These are phyloP conservation scores for Leptothorax acervorum DNA, from an alignment of 2,888 invertebrate species.

Conservation along the genomic window DNA sequence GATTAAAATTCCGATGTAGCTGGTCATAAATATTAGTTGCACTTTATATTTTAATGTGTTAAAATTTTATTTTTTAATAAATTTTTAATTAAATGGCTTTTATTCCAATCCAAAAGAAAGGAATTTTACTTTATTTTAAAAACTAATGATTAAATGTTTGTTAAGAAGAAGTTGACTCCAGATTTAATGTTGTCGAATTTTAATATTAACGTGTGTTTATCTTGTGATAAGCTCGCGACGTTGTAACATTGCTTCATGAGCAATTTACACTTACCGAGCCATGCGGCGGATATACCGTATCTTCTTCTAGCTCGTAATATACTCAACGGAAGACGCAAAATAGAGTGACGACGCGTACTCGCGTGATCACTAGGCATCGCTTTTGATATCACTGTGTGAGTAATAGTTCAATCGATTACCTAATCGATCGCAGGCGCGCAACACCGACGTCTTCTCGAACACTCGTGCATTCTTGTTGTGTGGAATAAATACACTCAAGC, in stretches of 20 bases:
- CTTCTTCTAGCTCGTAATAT: conserved; percentile 48
- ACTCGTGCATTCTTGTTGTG: not conserved
- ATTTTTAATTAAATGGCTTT: not conserved
- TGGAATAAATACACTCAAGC: not conserved
- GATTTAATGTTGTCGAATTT: not conserved
- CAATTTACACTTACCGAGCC: conserved; percentile 62
- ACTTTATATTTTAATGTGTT: not conserved
- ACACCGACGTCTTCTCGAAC: not conserved
- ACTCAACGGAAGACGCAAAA: conserved; percentile 51
- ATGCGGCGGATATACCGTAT: conserved; percentile 52
- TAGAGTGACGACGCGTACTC: conserved; percentile 35
- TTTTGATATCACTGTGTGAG: conserved; percentile 63
- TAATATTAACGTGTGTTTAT: not conserved
- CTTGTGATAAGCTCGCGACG: not conserved
- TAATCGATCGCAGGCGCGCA: not conserved
- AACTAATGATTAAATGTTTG: not conserved
- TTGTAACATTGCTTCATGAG: not conserved
- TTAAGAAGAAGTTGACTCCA: not conserved
- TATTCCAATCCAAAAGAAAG: not conserved
- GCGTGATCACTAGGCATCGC: conserved; percentile 70
- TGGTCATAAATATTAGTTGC: not conserved
- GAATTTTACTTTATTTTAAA: not conserved
- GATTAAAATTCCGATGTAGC: not conserved
- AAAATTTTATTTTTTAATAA: not conserved
- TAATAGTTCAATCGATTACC: conserved; percentile 31